These are phyloP conservation scores for Centroberyx gerrardi DNA, from an alignment of 2,797 vertebrate species.

Conservation along the genomic window DNA sequence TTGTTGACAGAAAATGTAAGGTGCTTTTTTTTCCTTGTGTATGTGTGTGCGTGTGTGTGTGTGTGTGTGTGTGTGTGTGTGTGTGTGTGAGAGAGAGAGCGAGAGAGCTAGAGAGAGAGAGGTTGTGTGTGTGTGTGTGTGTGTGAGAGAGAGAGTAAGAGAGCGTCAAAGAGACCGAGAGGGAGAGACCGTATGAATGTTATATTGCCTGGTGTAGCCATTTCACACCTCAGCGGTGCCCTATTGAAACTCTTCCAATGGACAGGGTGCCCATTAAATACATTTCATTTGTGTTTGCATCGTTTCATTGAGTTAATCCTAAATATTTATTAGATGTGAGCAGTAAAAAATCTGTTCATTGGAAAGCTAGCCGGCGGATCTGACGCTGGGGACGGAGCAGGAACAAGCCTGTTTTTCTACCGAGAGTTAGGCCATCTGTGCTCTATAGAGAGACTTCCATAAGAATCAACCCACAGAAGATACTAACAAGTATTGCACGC, in stretches of 20 bases:
- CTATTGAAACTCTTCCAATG: slow-evolving; percentile 77
- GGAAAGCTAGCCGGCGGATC: slow-evolving; percentile 68
- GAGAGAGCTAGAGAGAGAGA: neutral
- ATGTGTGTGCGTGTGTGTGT: slow-evolving; percentile 41
- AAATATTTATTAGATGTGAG: slow-evolving; percentile 85
- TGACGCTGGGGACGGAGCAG: slow-evolving; percentile 67
- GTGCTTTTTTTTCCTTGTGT: slow-evolving; percentile 64
- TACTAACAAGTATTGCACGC: slow-evolving; percentile 12
- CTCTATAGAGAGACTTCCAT: slow-evolving; percentile 28
- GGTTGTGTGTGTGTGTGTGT: neutral
- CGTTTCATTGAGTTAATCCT: slow-evolving; percentile 83
- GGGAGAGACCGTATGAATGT: slow-evolving; percentile 67
- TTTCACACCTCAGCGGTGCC: slow-evolving; percentile 77
- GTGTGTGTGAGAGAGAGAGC: slow-evolving; percentile 2
- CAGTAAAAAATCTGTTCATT: slow-evolving; percentile 80
- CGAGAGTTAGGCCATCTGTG: slow-evolving; percentile 71
- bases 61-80: slow-evolving; percentile 7
- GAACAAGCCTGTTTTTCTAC: slow-evolving; percentile 58
- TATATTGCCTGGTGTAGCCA: slow-evolving; percentile 78
- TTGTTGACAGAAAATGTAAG: slow-evolving; percentile 81
- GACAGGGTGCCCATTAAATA: slow-evolving; percentile 80
- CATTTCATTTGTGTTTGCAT: slow-evolving; percentile 85
- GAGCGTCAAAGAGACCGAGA: slow-evolving; percentile 40
- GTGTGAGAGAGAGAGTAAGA: slow-evolving; percentile 31
- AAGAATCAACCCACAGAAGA: slow-evolving; percentile 47